Conservation (phyloP, 2,797 vertebrate species). For the Typhlichthys eigenmanni region DNA sequence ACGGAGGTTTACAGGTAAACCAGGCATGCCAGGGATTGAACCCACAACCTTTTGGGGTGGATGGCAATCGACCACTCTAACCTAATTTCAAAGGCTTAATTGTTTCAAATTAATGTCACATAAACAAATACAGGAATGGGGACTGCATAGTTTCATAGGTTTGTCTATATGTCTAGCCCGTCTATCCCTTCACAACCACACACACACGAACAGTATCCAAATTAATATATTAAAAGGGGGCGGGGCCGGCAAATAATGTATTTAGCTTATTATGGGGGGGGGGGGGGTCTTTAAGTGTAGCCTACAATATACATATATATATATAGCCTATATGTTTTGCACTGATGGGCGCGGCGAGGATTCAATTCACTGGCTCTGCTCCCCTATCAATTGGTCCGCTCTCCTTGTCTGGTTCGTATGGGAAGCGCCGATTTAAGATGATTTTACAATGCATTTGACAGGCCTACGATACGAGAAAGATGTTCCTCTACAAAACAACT, state of each 20-base stretch:
- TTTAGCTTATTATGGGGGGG: no score
- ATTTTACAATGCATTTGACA: conserved; percentile 10
- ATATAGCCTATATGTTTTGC: not conserved
- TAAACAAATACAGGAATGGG: no score
- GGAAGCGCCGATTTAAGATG: conserved; percentile 45
- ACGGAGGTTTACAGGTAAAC: no score
- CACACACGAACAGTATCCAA: no score
- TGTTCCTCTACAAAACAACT: not conserved
- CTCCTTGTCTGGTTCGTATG: conserved; percentile 22
- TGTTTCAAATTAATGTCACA: conserved; percentile 16
- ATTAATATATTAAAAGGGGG: no score
- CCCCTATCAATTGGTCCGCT: conserved; percentile 49
- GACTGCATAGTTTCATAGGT: no score
- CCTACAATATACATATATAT: not conserved
- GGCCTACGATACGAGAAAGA: not conserved
- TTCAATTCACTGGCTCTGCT: conserved; percentile 14
- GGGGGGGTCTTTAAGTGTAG: not conserved
- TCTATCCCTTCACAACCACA: no score
- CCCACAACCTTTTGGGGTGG: no score
- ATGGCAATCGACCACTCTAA: not conserved
- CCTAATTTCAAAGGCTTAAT: conserved; percentile 24
- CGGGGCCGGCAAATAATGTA: no score
- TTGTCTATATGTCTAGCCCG: no score
- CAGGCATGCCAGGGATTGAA: no score
- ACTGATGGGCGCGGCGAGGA: not conserved